phyloP scores from a whole-genome alignment of 1,140 invertebrate genomes.

The Brachionus calyciflorus region DNA sequence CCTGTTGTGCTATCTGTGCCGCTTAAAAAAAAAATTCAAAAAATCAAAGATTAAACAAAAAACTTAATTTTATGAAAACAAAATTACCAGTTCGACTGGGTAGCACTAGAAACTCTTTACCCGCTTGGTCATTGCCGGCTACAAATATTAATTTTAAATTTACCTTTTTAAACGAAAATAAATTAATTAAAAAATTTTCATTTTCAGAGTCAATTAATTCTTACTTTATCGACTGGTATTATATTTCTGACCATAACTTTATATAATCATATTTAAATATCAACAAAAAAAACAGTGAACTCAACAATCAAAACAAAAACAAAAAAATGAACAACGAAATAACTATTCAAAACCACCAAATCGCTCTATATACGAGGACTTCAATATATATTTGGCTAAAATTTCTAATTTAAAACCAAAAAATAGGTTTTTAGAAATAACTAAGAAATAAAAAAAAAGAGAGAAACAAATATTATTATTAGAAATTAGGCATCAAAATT shows the following conservation, averaged over 20 bases:
- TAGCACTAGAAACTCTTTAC: conserved; percentile 19
- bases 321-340: conserved; percentile 6
- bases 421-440: too few relatives aligned
- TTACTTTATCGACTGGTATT: conserved; percentile 42
- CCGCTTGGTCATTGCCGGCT: conserved; percentile 34
- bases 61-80: neutral
- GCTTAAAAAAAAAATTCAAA: conserved; percentile 64
- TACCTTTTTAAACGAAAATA: neutral
- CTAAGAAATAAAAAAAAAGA: too few relatives aligned
- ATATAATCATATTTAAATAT: neutral
- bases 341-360: too few relatives aligned
- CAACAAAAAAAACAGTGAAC: too few relatives aligned
- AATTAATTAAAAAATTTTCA: neutral
- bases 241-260: conserved; percentile 19
- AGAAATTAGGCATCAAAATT: too few relatives aligned
- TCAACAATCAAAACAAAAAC: neutral
- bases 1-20: conserved; percentile 94
- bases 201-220: neutral
- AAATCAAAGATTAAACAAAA: neutral
- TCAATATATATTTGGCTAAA: too few relatives aligned
- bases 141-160: conserved; percentile 36
- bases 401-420: too few relatives aligned
- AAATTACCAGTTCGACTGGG: conserved; percentile 16
- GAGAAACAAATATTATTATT: too few relatives aligned
- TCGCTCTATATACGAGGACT: too few relatives aligned